Evolutionary conservation across 2,797 vertebrate species (phyloP).

Genomic region (Coregonus ussuriensis): DNA sequence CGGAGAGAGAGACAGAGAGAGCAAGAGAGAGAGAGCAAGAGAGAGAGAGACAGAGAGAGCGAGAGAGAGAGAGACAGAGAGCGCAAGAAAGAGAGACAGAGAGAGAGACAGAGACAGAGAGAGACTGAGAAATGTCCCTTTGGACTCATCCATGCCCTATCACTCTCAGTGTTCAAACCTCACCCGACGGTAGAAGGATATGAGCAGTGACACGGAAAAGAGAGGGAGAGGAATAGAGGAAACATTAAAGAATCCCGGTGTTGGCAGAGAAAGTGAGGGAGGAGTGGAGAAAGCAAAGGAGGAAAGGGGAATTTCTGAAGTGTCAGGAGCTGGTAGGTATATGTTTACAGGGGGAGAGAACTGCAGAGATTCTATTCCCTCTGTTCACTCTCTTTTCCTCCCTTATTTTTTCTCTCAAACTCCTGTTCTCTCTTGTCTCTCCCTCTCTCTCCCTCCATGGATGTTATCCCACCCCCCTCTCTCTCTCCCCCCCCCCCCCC

Average conservation of each 20-base stretch:
- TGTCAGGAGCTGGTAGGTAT: conserved; percentile 14
- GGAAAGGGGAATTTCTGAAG: conserved; percentile 9
- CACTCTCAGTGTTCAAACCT: conserved; percentile 35
- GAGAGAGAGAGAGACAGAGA: no score
- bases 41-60: no score
- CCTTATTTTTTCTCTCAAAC: conserved; percentile 14
- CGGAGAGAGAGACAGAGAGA: no score
- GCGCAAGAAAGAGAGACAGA: no score
- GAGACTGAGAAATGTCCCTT: conserved; percentile 11
- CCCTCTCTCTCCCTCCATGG: conserved; percentile 5
- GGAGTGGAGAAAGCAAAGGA: not conserved
- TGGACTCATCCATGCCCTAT: conserved; percentile 31
- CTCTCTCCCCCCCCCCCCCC: not conserved
- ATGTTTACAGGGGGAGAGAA: conserved; percentile 27
- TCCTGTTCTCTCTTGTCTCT: conserved; percentile 38
- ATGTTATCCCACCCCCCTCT: conserved; percentile 30
- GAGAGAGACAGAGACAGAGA: no score
- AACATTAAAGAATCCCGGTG: not conserved
- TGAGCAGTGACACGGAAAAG: conserved; percentile 25
- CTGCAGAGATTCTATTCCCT: conserved; percentile 14
- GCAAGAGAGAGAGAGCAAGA: no score
- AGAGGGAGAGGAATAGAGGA: conserved; percentile 6
- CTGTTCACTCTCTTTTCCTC: conserved; percentile 5
- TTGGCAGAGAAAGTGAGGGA: not conserved
- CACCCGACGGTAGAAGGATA: conserved; percentile 48